Conservation (phyloP, 23 tunicate species). For the Halocynthia aurantium region DNA sequence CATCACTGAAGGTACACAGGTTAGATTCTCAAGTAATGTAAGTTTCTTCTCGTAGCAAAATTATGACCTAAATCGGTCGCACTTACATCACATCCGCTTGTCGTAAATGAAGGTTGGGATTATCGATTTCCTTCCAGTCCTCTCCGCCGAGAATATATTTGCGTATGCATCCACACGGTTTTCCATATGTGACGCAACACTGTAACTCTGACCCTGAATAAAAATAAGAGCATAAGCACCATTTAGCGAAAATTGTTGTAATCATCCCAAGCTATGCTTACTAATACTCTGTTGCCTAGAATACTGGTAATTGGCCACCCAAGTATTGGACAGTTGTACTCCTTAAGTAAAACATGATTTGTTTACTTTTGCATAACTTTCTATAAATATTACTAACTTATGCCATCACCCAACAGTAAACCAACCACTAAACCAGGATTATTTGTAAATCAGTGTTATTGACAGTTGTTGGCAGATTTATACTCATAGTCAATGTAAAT, state of each 20-base stretch:
- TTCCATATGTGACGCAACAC: slow-evolving; percentile 87
- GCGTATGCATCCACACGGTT: slow-evolving; percentile 92
- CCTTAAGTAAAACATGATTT: neutral
- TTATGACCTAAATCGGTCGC: neutral
- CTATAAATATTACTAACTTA: no score
- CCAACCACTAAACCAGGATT: neutral
- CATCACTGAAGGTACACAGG: slow-evolving; percentile 32
- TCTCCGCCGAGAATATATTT: slow-evolving; percentile 69
- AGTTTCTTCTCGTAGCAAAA: neutral
- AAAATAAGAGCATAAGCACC: neutral
- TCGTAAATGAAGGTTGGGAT: slow-evolving; percentile 45
- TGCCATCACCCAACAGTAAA: neutral
- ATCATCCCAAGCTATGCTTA: neutral
- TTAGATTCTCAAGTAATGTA: no score
- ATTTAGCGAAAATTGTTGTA: neutral
- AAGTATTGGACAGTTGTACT: neutral
- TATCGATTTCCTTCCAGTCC: slow-evolving; percentile 57
- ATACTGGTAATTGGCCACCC: no score
- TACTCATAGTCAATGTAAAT: neutral
- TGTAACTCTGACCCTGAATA: slow-evolving; percentile 52
- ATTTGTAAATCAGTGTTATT: no score
- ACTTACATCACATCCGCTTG: slow-evolving; percentile 73
- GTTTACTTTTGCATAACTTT: no score
- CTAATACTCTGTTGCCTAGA: neutral
- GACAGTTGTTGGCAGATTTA: neutral